Percentiles rank a stretch among this genome's conserved stretches.
Evolutionary conservation across 1,140 invertebrate genomes (phyloP).

Genomic region (Drosophila malerkotliana): DNA sequence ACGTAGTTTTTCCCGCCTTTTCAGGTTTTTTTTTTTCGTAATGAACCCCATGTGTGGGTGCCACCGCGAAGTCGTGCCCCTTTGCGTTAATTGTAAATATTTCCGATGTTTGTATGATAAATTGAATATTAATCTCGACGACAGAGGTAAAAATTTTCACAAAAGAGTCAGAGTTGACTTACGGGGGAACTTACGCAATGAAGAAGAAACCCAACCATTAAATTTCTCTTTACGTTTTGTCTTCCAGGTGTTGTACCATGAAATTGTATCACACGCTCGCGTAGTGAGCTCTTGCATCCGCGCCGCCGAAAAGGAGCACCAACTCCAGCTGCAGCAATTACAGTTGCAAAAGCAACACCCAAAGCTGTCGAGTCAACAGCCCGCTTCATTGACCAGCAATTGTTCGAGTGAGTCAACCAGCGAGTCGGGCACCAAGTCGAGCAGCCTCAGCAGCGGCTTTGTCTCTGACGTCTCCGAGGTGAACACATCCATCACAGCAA

Average conservation of each 20-base stretch:
- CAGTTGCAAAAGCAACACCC: slow-evolving; percentile 43
- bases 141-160: neutral
- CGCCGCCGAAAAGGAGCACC: slow-evolving; percentile 74
- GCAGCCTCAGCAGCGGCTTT: slow-evolving; percentile 71
- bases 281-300: slow-evolving; percentile 88
- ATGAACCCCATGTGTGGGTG: slow-evolving; percentile 45
- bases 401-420: slow-evolving; percentile 77
- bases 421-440: slow-evolving; percentile 66
- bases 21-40: slow-evolving; percentile 4
- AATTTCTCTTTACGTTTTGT: slow-evolving; percentile 26
- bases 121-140: slow-evolving; percentile 69
- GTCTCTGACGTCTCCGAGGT: slow-evolving; percentile 43
- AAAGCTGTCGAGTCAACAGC: slow-evolving; percentile 56
- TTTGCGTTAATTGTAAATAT: slow-evolving; percentile 80
- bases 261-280: slow-evolving; percentile 90
- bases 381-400: slow-evolving; percentile 72
- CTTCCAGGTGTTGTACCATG: slow-evolving; percentile 88
- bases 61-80: slow-evolving; percentile 56
- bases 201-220: slow-evolving; percentile 21
- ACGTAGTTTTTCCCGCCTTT: slow-evolving; percentile 11
- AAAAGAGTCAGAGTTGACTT: neutral
- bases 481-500: slow-evolving; percentile 67
- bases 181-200: neutral
- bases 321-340: slow-evolving; percentile 51
- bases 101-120: slow-evolving; percentile 73